A percentile compares a stretch with the other conserved stretches of the same genome.
phyloP scores from a whole-genome alignment of 2,888 invertebrate genomes.

The Julus scandinavius region DNA sequence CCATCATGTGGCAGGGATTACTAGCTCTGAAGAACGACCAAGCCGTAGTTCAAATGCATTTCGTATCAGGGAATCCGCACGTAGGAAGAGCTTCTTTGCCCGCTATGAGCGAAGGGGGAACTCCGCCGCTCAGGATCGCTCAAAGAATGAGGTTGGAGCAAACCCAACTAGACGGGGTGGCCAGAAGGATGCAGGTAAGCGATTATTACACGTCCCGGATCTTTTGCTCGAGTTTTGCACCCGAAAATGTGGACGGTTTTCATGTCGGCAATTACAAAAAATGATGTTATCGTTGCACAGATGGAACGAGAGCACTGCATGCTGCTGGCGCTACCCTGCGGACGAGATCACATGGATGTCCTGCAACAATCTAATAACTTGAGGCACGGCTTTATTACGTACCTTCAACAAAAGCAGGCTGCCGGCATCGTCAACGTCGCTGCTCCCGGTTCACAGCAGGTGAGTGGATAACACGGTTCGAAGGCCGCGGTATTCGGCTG shows the following conservation, averaged over 20 bases:
- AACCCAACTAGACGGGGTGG: conserved; percentile 94
- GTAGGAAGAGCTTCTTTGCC: conserved; percentile 91
- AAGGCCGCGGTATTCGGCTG: no score
- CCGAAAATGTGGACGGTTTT: no score
- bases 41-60: conserved; percentile 98
- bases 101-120: conserved; percentile 82
- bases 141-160: conserved; percentile 98
- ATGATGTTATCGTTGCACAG: conserved; percentile 68
- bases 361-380: conserved; percentile 91
- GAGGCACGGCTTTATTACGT: conserved; percentile 92
- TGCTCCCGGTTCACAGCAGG: conserved; percentile 86
- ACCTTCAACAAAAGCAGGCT: conserved; percentile 95
- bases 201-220: neutral
- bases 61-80: conserved; percentile 91
- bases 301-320: conserved; percentile 96
- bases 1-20: conserved; percentile 97
- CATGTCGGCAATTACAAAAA: conserved; percentile 59
- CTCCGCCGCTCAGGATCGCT: conserved; percentile 89
- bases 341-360: conserved; percentile 92
- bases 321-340: conserved; percentile 93
- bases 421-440: conserved; percentile 96
- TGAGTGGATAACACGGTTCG: no score
- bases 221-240: no score
- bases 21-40: conserved; percentile 96
- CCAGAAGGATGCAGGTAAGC: conserved; percentile 86